Percentiles rank a stretch among this genome's conserved stretches.
These are phyloP conservation scores for Lophura nycthemera DNA, from an alignment of 2,113 vertebrate species.

Conservation along the genomic window DNA sequence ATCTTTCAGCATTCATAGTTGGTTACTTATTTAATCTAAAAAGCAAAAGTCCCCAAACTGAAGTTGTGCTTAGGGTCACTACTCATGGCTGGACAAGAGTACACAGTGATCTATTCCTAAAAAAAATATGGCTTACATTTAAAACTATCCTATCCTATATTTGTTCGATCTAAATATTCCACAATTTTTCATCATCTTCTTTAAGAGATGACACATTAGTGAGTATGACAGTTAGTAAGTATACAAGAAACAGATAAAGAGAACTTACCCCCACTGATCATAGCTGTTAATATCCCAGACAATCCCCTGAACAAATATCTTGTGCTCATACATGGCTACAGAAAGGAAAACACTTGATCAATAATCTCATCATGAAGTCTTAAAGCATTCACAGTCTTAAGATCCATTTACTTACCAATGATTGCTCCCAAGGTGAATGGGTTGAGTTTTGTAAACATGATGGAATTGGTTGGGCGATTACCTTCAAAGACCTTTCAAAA, in stretches of 20 bases:
- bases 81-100: not conserved
- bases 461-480: slow-evolving; percentile 96
- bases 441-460: slow-evolving; percentile 91
- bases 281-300: slow-evolving; percentile 99
- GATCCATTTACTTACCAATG: slow-evolving; percentile 87
- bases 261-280: slow-evolving; percentile 98
- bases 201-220: not conserved
- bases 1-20: not conserved
- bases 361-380: not conserved
- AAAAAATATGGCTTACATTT: not conserved
- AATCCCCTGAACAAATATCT: slow-evolving; percentile 97
- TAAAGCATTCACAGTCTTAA: not conserved
- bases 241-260: not conserved
- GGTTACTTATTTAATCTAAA: not conserved
- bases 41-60: not conserved
- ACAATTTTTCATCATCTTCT: not conserved
- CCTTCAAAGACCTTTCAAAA: slow-evolving; percentile 91
- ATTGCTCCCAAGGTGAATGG: slow-evolving; percentile 91
- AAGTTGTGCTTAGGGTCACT: not conserved
- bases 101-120: not conserved
- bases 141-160: not conserved
- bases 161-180: not conserved
- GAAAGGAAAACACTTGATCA: not conserved
- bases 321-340: slow-evolving; percentile 97
- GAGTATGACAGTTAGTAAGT: not conserved